A percentile compares a stretch with the other conserved stretches of the same genome.
Conservation (phyloP, 2,797 vertebrate species). For the Chrysocyon brachyurus region DNA sequence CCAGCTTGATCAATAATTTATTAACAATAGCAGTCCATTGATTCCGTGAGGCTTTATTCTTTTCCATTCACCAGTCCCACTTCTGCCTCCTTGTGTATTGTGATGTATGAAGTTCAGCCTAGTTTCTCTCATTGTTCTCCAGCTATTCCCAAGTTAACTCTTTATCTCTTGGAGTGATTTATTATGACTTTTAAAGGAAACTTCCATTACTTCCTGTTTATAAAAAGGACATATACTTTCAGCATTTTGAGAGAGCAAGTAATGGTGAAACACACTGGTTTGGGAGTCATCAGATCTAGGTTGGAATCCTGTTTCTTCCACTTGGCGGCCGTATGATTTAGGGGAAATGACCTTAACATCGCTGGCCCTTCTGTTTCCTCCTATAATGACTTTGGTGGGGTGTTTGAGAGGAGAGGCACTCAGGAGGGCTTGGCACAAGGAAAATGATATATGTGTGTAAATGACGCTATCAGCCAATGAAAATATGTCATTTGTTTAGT, state of each 20-base stretch:
- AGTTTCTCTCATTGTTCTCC: not conserved
- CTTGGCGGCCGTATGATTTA: not conserved
- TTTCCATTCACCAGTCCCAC: not conserved
- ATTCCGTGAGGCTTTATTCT: not conserved
- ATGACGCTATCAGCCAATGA: slow-evolving; percentile 61
- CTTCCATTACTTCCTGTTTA: slow-evolving; percentile 56
- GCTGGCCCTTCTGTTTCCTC: not conserved
- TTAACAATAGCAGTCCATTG: not conserved
- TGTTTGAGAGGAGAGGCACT: not conserved
- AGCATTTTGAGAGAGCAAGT: slow-evolving; percentile 1
- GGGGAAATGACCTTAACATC: not conserved
- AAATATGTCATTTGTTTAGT: slow-evolving; percentile 70
- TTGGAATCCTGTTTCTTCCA: not conserved
- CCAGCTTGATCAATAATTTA: not conserved
- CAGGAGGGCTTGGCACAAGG: slow-evolving; percentile 51
- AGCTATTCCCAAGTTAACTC: not conserved
- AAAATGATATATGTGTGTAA: slow-evolving; percentile 60
- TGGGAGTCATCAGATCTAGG: not conserved
- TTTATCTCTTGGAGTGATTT: not conserved
- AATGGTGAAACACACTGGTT: not conserved
- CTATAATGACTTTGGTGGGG: not conserved
- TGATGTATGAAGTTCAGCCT: not conserved
- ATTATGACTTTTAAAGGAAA: slow-evolving; percentile 11
- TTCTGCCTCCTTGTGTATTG: not conserved
- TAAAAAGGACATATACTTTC: not conserved